phyloP scores from a whole-genome alignment of 2,888 invertebrate genomes.

The Ennomos erosarius region DNA sequence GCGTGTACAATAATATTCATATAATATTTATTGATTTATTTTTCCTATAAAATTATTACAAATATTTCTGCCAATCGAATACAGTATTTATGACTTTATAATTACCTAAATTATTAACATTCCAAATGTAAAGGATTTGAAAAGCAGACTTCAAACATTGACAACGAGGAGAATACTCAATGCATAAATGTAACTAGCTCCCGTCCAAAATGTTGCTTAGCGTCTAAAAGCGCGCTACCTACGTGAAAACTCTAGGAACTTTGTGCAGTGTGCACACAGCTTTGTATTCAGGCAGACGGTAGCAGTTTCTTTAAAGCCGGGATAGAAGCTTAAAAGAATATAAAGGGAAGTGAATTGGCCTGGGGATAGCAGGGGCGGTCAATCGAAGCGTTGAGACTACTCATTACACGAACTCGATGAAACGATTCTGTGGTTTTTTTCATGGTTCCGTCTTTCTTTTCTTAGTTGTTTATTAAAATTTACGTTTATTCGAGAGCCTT shows the following conservation, averaged over 20 bases:
- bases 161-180: constrained; percentile 19
- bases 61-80: no score
- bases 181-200: constrained; percentile 13
- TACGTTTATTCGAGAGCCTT: no score
- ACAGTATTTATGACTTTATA: no score
- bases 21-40: no score
- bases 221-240: constrained; percentile 13
- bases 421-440: not conserved
- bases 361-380: constrained; percentile 69
- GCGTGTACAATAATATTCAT: no score
- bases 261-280: constrained; percentile 49
- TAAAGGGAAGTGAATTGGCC: constrained; percentile 72
- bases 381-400: constrained; percentile 76
- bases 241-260: constrained; percentile 30
- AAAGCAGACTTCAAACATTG: constrained; percentile 4
- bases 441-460: no score
- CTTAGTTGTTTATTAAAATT: no score
- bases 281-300: constrained; percentile 57
- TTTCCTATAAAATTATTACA: no score
- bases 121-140: not conserved
- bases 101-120: no score
- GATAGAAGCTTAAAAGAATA: constrained; percentile 71
- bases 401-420: constrained; percentile 63
- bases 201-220: constrained; percentile 31
- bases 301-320: constrained; percentile 61